phyloP scores from a whole-genome alignment of 2,797 vertebrate genomes.

The Halcyon badia region DNA sequence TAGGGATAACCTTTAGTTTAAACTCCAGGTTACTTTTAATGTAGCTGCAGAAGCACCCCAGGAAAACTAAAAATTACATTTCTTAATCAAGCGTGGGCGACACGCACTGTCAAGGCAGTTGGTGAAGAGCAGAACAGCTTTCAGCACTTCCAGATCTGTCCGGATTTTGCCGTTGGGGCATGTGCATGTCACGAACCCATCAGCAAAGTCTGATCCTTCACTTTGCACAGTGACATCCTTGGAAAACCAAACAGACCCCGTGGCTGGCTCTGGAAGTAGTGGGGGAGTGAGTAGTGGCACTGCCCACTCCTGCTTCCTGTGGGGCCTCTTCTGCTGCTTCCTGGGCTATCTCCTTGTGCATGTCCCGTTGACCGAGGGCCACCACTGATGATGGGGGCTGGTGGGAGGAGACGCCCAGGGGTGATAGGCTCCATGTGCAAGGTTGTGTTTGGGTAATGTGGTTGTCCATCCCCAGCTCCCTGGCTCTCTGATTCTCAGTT shows the following conservation, averaged over 20 bases:
- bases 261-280: fast-evolving
- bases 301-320: fast-evolving
- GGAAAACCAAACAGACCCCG: neutral
- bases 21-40: neutral
- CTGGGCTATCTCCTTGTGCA: fast-evolving
- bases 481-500: neutral
- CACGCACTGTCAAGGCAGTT: fast-evolving
- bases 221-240: neutral
- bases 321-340: neutral
- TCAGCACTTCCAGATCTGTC: neutral
- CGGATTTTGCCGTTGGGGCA: fast-evolving
- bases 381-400: fast-evolving
- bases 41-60: neutral
- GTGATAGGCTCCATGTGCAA: fast-evolving
- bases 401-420: neutral
- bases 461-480: neutral
- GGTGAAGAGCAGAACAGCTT: neutral
- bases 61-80: neutral
- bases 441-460: fast-evolving
- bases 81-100: neutral
- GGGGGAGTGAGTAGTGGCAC: fast-evolving
- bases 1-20: neutral
- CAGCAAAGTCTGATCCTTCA: neutral
- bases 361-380: fast-evolving
- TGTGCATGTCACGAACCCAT: fast-evolving